Evolutionary conservation across 2,113 vertebrate genomes (phyloP), one percentile per base, ranked within the genome.

Genomic region (Rattus rattus): DNA sequence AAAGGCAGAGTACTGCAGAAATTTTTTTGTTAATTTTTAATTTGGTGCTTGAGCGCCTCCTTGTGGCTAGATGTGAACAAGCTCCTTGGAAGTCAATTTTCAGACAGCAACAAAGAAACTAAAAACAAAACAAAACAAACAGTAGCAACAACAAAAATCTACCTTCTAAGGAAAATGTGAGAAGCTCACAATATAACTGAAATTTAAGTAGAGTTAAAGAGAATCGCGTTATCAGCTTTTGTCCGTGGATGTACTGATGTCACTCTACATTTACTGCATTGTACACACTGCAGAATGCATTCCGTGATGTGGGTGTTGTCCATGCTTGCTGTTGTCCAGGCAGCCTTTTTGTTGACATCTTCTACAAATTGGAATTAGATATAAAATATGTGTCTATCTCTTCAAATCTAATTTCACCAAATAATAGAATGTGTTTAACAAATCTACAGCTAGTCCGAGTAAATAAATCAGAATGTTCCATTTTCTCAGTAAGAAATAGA

Each of bases 41-140:
- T 90, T 92, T 73, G 98, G 97, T 98, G 76, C 98, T 97, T 92
- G 98, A 98, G 98, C 98, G 96, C 98, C 98, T 96, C 98, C 98
- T 97, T 91, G 98, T 98, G 98, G 98, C 89, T 79, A 2, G 3
- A 75, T 22, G 17, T 19, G 20, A 73, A 75, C 13, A 88, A 87
- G 14, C 5, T 69, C 65, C n/a, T 75, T 9, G 47, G 72, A 89
- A 10, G 63, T 16, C 70, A 12, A 28, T 91, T 90, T 92, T 59
- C 49, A 39, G 0, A 63, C 4, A 30, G 30, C 7, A 36, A 75
- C 20, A 2, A 30, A 79, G 2, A 30, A 65, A 67, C 24, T 43
- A 10, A 69, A 73, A 43, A 3, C 43, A 43, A 88, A 72, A 7
- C 4, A 63, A 43, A 85, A 81, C 20, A 59, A 59, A 33, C 5